phyloP scores from a whole-genome alignment of 2,113 vertebrate genomes.

The Oplegnathus fasciatus region DNA sequence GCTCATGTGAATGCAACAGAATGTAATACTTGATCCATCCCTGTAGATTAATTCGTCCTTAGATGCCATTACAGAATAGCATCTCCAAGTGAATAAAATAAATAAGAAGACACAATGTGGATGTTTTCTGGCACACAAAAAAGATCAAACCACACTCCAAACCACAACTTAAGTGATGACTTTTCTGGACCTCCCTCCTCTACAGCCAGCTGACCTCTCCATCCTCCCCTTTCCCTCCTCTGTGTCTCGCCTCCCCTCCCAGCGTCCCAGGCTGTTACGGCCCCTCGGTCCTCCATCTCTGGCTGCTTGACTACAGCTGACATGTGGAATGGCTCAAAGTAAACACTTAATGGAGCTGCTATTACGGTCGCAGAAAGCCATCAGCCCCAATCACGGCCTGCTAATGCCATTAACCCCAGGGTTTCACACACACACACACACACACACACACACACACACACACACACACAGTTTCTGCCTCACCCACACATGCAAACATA shows the following conservation, averaged over 20 bases:
- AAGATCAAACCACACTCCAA: constrained; percentile 13
- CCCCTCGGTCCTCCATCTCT: constrained; percentile 50
- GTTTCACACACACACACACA: constrained; percentile 68
- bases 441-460: constrained; percentile 13
- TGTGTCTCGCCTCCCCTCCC: constrained; percentile 15
- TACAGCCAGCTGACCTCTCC: constrained; percentile 42
- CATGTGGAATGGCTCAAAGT: constrained; percentile 77
- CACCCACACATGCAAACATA: constrained; percentile 23
- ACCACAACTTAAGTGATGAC: constrained; percentile 31
- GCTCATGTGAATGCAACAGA: not conserved
- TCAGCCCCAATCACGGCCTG: constrained; percentile 64
- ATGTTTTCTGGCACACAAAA: not conserved
- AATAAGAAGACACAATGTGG: not conserved
- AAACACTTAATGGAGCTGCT: constrained; percentile 74
- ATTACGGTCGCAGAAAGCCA: constrained; percentile 68
- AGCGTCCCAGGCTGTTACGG: constrained; percentile 31
- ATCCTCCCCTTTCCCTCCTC: not conserved
- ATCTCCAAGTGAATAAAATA: not conserved
- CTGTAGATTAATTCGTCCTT: not conserved
- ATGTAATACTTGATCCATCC: not conserved
- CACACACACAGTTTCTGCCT: constrained; percentile 24
- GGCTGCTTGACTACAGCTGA: constrained; percentile 65
- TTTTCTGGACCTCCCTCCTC: constrained; percentile 42
- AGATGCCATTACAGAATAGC: not conserved
- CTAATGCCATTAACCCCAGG: constrained; percentile 74